phyloP scores from a whole-genome alignment of 2,797 vertebrate genomes.

The Australoheros facetus region DNA sequence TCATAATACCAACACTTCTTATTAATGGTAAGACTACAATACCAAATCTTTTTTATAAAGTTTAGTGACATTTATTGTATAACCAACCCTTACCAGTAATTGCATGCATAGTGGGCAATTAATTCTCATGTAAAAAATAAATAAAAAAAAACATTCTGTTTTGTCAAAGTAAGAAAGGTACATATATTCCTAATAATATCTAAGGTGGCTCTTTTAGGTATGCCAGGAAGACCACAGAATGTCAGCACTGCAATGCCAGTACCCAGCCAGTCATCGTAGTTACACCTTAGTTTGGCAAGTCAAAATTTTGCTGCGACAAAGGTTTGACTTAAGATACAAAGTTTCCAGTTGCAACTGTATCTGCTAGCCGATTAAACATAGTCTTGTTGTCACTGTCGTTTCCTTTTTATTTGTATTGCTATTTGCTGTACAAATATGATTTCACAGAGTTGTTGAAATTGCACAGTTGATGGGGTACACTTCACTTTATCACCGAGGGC shows the following conservation, averaged over 20 bases:
- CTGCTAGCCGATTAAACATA: background rate
- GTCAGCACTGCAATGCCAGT: too few species aligned
- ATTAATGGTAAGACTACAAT: background rate
- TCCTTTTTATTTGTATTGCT: background rate
- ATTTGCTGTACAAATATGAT: background rate
- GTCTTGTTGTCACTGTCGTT: background rate
- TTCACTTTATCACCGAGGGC: background rate
- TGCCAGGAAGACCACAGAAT: too few species aligned
- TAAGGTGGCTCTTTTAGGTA: background rate
- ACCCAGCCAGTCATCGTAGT: too few species aligned
- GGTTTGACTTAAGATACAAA: background rate
- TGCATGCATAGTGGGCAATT: background rate
- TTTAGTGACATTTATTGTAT: background rate
- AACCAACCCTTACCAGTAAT: background rate
- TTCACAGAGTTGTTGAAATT: conserved; percentile 4
- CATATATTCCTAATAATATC: background rate
- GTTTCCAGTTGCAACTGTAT: background rate
- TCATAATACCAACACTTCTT: background rate
- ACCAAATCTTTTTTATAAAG: background rate
- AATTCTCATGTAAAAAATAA: background rate
- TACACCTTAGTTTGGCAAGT: background rate
- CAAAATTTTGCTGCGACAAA: background rate
- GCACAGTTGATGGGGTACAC: background rate
- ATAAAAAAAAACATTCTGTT: too few species aligned
- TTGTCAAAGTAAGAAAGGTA: background rate